Evolutionary conservation across 23 tunicate species (phyloP).

Genomic region (Halocynthia roretzi): DNA sequence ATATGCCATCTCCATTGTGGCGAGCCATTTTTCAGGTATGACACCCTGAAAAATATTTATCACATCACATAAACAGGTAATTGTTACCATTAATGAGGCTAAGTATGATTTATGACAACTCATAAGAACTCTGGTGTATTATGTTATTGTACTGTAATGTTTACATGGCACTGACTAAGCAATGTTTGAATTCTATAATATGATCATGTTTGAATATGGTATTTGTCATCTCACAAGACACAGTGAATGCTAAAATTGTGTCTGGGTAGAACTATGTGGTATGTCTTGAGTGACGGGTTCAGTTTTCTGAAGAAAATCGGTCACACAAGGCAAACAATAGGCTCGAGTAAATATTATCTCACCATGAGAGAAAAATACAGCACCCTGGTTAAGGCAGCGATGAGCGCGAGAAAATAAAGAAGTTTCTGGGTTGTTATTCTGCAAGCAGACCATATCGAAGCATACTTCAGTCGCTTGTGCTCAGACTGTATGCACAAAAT

Average conservation of each 20-base stretch:
- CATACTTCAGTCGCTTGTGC: conserved; percentile 49
- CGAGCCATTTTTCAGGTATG: conserved; percentile 57
- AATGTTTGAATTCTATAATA: not conserved
- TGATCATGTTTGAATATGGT: not conserved
- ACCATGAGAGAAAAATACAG: conserved; percentile 75
- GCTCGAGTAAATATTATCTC: not conserved
- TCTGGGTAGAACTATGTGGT: too few relatives aligned
- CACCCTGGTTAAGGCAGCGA: conserved; percentile 55
- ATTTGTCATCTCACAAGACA: not conserved
- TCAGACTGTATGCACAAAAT: conserved; percentile 61
- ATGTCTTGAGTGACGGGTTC: too few relatives aligned
- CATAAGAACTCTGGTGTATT: not conserved
- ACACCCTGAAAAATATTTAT: conserved; percentile 35
- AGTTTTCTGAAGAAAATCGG: too few relatives aligned
- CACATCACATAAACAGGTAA: not conserved
- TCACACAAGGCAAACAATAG: too few relatives aligned
- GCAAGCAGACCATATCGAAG: conserved; percentile 42
- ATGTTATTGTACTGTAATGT: too few relatives aligned
- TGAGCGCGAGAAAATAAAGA: conserved; percentile 51
- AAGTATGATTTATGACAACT: not conserved
- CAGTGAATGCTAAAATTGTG: too few relatives aligned
- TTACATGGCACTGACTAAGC: conserved; percentile 6
- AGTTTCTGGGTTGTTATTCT: conserved; percentile 82
- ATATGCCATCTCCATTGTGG: conserved; percentile 67
- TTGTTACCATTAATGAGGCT: not conserved